phyloP scores from a whole-genome alignment of 92 coral and sea anemone species.

The Blastomussa wellsi region DNA sequence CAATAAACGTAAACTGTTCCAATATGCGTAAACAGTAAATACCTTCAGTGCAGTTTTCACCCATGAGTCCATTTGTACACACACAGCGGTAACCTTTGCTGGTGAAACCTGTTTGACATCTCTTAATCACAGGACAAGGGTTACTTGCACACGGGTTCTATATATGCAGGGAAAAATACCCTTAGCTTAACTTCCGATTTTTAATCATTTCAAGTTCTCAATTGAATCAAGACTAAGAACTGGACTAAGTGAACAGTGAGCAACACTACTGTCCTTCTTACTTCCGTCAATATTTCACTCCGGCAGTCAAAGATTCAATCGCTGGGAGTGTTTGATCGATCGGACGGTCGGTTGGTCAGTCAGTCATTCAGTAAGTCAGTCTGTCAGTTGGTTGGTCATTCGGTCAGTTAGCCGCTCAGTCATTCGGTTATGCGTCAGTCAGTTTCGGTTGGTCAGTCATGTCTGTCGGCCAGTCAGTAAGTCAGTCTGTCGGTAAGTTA shows the following conservation, averaged over 20 bases:
- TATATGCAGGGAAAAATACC: neutral
- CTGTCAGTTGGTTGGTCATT: too few relatives aligned
- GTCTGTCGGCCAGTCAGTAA: too few relatives aligned
- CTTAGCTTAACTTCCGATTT: neutral
- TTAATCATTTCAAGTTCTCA: neutral
- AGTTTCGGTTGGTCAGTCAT: neutral
- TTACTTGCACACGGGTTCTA: slow-evolving; percentile 13
- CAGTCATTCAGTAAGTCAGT: too few relatives aligned
- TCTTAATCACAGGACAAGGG: neutral
- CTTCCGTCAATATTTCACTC: too few relatives aligned
- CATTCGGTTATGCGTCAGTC: neutral
- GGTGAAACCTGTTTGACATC: slow-evolving; percentile 34
- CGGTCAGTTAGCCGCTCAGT: too few relatives aligned
- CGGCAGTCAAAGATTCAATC: neutral
- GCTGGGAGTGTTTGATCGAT: neutral
- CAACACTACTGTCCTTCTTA: too few relatives aligned
- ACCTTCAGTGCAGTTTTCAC: slow-evolving; percentile 30
- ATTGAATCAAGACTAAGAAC: too few relatives aligned
- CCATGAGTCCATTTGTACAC: slow-evolving; percentile 1
- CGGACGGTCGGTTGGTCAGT: neutral
- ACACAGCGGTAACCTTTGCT: slow-evolving; percentile 31
- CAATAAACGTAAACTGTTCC: too few relatives aligned
- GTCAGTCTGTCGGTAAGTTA: too few relatives aligned
- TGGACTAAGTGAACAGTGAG: too few relatives aligned
- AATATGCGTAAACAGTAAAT: too few relatives aligned